Evolutionary conservation across 2,888 invertebrate species (phyloP).

Genomic region (Galerucella pusilla): DNA sequence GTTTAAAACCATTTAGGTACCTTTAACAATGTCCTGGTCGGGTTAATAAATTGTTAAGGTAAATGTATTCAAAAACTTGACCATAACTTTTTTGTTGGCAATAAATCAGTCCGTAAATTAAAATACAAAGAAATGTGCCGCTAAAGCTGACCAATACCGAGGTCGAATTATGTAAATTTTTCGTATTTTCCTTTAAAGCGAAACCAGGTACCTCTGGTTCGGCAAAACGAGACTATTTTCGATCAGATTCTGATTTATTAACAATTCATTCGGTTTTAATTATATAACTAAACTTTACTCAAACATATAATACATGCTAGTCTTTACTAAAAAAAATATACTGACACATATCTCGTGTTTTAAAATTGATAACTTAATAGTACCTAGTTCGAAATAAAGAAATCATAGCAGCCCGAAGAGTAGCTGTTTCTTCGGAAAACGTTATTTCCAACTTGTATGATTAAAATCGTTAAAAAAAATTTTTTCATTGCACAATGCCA

Average conservation of each 20-base stretch:
- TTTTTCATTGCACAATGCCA: too few species aligned
- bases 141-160: conserved; percentile 30
- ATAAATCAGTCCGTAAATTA: conserved; percentile 31
- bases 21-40: conserved; percentile 5
- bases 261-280: background rate
- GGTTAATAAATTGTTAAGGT: conserved; percentile 11
- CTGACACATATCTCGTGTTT: too few species aligned
- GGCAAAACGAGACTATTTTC: background rate
- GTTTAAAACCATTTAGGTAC: background rate
- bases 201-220: background rate
- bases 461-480: too few species aligned
- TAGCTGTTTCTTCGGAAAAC: too few species aligned
- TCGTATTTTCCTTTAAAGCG: conserved; percentile 15
- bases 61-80: conserved; percentile 27
- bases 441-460: too few species aligned
- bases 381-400: too few species aligned
- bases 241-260: background rate
- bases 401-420: too few species aligned
- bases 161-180: conserved; percentile 41
- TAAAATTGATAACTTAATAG: too few species aligned
- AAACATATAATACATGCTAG: background rate
- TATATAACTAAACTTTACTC: background rate
- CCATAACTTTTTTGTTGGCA: conserved; percentile 21
- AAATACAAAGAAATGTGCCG: conserved; percentile 35
- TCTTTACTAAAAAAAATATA: too few species aligned